Conservation (phyloP, 2,888 invertebrate genomes). For the Drosophila engyochracea region DNA sequence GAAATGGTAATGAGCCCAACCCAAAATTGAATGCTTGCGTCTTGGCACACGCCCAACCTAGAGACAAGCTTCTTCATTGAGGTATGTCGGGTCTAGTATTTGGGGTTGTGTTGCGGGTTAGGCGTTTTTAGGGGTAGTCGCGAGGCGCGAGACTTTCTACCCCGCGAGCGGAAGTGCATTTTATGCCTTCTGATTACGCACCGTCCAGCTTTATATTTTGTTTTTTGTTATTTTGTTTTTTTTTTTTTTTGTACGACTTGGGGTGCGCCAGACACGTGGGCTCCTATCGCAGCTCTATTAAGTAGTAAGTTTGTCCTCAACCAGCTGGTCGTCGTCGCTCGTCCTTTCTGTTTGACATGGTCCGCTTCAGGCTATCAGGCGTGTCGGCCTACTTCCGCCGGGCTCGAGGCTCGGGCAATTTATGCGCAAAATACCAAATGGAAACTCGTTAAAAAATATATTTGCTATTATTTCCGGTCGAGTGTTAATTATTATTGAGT, state of each 20-base stretch:
- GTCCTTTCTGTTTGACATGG: constrained; percentile 8
- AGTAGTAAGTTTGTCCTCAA: constrained; percentile 22
- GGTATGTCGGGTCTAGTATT: not conserved
- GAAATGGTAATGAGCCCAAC: constrained; percentile 50
- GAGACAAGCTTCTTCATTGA: constrained; percentile 30
- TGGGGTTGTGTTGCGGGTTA: constrained; percentile 10
- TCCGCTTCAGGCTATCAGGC: constrained; percentile 73
- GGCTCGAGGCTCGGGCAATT: constrained; percentile 55
- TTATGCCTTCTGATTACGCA: constrained; percentile 69
- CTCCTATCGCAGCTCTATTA: constrained; percentile 12
- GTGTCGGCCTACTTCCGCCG: constrained; percentile 81
- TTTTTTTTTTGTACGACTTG: constrained; percentile 10
- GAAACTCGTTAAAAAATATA: constrained; percentile 59
- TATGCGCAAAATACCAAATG: constrained; percentile 61
- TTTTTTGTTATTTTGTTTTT: not conserved
- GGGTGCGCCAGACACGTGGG: constrained; percentile 74
- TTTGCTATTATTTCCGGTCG: constrained; percentile 66
- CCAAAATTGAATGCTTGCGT: constrained; percentile 30
- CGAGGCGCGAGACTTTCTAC: constrained; percentile 43
- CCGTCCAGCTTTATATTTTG: constrained; percentile 56
- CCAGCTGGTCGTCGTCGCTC: constrained; percentile 7
- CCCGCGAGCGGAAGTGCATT: constrained; percentile 74
- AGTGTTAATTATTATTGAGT: constrained; percentile 34
- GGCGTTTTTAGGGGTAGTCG: constrained; percentile 43
- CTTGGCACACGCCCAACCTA: constrained; percentile 67